Evolutionary conservation across 2,888 invertebrate genomes (phyloP), one percentile per base, ranked within the genome.

Genomic region (Pristionchus exspectatus): DNA sequence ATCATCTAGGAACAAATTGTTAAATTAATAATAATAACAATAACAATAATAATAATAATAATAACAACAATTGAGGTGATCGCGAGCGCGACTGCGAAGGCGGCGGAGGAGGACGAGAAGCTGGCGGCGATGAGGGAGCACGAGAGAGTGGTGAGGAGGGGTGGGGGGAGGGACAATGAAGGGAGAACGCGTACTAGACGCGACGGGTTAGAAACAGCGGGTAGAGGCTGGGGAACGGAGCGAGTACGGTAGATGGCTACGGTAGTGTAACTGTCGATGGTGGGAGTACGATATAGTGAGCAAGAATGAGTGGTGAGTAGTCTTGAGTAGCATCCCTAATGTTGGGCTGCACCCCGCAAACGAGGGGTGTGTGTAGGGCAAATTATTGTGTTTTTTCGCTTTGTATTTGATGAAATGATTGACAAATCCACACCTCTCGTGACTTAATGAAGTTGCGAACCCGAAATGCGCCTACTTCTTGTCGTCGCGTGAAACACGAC

Each of bases 31-130:
- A 72, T n/a, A 72, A n/a, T 72, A 72, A 72, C 10, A 72, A 72
- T 72, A n/a, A n/a, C n/a, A n/a, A n/a, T n/a, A 74, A 18, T 30
- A 74, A 74, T 14, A 72, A 24, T 30, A 72, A 72, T n/a, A 72
- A n/a, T 72, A 72, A 72, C 10, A 72, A 72, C 10, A 54, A 30
- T 30, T 38, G 38, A 85, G 84, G 84, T 85, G 56, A 56, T 85
- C 33, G 21, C 38, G n/a, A 14, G 56, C 21, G 84, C 84, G 59
- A 33, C 56, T 10, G 38, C 30, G 5, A 85, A 85, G 24, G 84
- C 84, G 21, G 38, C 5, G 33, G 84, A 85, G 59, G 84, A 85
- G 84, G 84, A 85, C 59, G 59, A 30, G 30, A 85, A 85, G 33
- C 38, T 85, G 84, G 50, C 50, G 84, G 59, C 84, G 30, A 12